Percentiles rank a stretch among this genome's conserved stretches.
Conservation (phyloP, 2,888 invertebrate species). For the Altica lythri region DNA sequence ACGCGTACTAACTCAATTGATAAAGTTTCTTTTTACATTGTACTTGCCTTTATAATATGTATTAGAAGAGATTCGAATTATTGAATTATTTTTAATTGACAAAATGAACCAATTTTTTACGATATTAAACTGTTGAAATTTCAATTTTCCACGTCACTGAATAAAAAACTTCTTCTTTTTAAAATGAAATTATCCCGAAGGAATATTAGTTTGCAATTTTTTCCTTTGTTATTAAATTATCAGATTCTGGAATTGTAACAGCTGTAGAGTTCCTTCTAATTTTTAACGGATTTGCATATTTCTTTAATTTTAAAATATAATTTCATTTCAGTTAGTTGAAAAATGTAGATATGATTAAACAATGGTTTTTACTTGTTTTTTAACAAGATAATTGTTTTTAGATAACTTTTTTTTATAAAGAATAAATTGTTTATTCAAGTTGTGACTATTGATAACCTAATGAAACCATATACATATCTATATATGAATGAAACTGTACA, state of each 20-base stretch:
- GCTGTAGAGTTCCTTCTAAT: slow-evolving; percentile 38
- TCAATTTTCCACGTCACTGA: slow-evolving; percentile 4
- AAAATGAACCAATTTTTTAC: too few species aligned
- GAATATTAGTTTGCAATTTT: slow-evolving; percentile 41
- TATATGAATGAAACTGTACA: too few species aligned
- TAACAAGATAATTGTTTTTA: too few species aligned
- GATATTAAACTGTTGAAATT: neutral
- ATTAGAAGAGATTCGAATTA: too few species aligned
- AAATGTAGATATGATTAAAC: slow-evolving; percentile 20
- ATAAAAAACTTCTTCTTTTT: slow-evolving; percentile 1
- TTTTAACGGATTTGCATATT: slow-evolving; percentile 41
- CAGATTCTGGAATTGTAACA: slow-evolving; percentile 39
- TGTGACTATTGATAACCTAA: too few species aligned
- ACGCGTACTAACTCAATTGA: too few species aligned
- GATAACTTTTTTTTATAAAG: too few species aligned
- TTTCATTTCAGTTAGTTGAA: slow-evolving; percentile 29
- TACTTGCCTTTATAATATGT: too few species aligned
- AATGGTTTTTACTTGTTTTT: slow-evolving; percentile 16
- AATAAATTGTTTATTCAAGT: too few species aligned
- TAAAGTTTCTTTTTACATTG: too few species aligned
- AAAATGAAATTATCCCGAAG: neutral
- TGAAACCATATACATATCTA: too few species aligned
- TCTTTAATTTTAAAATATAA: slow-evolving; percentile 40
- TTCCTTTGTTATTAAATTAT: slow-evolving; percentile 44
- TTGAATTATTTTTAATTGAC: too few species aligned